Base-by-base conservation (phyloP, 2,888 invertebrate genomes). In the Leptinotarsa juncta region DNA sequence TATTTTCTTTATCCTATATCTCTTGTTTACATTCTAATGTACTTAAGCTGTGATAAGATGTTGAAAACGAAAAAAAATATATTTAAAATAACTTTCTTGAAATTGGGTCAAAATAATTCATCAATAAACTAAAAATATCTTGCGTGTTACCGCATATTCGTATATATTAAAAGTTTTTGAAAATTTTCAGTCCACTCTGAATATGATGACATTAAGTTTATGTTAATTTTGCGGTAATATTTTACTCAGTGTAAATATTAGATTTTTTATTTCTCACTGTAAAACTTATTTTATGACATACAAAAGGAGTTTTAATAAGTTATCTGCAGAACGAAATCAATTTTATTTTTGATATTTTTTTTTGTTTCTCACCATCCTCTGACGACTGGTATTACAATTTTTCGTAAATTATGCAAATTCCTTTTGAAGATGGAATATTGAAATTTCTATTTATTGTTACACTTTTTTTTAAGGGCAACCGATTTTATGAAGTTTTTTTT, bases 141-240 rank as follows among this genome's bases (percentile, higher is more conserved):
- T 42, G 42, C 42, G 12, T 42, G 42, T 42, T 10, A 10, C 42
- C 12, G 10, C 42, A 42, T 42, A 42, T 42, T 42, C 10, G 10
- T 42, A 42, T 10, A 42, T 42, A 42, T 12, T 42, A 42, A 42
- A 42, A 42, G 42, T 42, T 42, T 42, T 42, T 42, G 3, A 42
- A 12, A 65, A 55, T 65, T 55, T 66, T 53, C 53, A 48, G 65
- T 65, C 65, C 42, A 66, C 73, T 60, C n/a, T 73, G 69, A 67
- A 66, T 70, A 60, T 67, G 62, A 68, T 51, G 14, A 50, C 51
- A 69, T 57, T 72, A 26, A 26, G 48, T 50, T 69, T 55, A 55
- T 65, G 53, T 48, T 62, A 65, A 55, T 77, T 80, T 84, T 85
- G 86, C 86, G 85, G 85, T 86, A 86, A 84, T 86, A 85, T 85